These are phyloP conservation scores for Plebejus argus DNA, from an alignment of 2,888 invertebrate species.

Conservation along the genomic window DNA sequence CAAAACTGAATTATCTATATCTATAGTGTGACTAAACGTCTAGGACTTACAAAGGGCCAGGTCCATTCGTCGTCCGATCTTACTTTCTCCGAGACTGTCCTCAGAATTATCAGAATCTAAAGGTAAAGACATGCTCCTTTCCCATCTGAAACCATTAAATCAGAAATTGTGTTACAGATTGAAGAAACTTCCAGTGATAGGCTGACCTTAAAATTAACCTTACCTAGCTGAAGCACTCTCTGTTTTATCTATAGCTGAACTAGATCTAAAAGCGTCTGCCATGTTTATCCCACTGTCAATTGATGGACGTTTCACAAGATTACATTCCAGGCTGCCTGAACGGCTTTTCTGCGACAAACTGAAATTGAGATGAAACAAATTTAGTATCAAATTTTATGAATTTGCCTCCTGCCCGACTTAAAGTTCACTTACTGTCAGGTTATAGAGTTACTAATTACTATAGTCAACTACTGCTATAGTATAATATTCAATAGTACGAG, in stretches of 20 bases:
- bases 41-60: conserved; percentile 90
- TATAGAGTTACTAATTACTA: no score
- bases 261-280: conserved; percentile 78
- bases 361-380: conserved; percentile 59
- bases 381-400: background rate
- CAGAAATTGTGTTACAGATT: background rate
- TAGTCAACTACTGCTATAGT: no score
- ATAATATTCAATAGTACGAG: no score
- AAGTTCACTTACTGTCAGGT: no score
- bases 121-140: conserved; percentile 86
- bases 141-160: conserved; percentile 76
- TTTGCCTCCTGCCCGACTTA: no score
- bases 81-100: conserved; percentile 70
- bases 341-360: conserved; percentile 77
- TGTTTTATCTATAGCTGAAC: conserved; percentile 65
- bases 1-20: conserved; percentile 71
- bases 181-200: background rate
- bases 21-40: conserved; percentile 42
- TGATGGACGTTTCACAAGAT: conserved; percentile 86
- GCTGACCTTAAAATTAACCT: conserved; percentile 32
- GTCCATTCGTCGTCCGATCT: conserved; percentile 87
- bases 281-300: conserved; percentile 91
- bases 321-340: conserved; percentile 69
- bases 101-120: conserved; percentile 75
- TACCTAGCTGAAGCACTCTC: conserved; percentile 75